These are phyloP conservation scores for Eupleurogrammus muticus DNA, from an alignment of 2,797 vertebrate species.

Conservation along the genomic window DNA sequence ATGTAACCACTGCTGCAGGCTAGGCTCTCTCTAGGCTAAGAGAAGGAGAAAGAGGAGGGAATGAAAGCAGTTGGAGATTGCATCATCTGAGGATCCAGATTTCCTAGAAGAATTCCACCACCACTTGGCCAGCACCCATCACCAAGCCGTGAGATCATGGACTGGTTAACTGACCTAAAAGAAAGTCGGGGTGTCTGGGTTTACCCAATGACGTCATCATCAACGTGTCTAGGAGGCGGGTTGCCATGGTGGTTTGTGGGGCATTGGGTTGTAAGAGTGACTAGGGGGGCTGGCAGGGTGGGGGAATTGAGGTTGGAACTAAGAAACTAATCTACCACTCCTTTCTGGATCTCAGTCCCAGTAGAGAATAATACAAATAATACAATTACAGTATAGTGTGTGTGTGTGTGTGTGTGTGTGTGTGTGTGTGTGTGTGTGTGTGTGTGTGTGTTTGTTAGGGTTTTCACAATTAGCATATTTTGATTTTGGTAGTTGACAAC, in stretches of 20 bases:
- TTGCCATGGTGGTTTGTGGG: conserved; percentile 22
- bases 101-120: conserved; percentile 61
- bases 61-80: conserved; percentile 13
- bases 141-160: conserved; percentile 43
- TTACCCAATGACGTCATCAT: conserved; percentile 36
- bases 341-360: conserved; percentile 46
- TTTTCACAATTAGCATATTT: not conserved
- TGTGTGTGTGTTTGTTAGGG: not conserved
- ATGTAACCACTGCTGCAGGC: conserved; percentile 1
- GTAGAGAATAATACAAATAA: not conserved
- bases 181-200: conserved; percentile 22
- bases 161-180: conserved; percentile 72
- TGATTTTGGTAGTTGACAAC: not conserved
- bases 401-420: not conserved
- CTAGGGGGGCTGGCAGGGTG: not conserved
- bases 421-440: not conserved
- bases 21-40: conserved; percentile 44
- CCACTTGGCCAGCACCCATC: conserved; percentile 66
- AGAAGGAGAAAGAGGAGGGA: conserved; percentile 5
- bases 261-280: not conserved
- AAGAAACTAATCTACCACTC: conserved; percentile 26
- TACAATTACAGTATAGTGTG: not conserved
- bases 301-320: not conserved
- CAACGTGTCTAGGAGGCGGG: not conserved
- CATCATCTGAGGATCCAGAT: conserved; percentile 16